Conservation (phyloP, 2,888 invertebrate species). For the Chaitophorus viminalis region DNA sequence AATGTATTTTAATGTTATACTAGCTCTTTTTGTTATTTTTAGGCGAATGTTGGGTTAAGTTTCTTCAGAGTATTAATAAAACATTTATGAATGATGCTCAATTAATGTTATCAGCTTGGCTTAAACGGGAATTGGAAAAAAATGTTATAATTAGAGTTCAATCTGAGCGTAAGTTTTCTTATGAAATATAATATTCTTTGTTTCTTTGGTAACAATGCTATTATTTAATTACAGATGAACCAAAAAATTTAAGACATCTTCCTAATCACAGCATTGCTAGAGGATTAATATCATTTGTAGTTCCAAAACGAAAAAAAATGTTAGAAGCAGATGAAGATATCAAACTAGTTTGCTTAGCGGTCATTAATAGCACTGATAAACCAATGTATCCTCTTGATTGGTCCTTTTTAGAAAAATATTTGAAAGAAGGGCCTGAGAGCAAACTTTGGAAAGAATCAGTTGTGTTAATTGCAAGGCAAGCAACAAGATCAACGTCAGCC, state of each 20-base stretch:
- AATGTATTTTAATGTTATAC: not conserved
- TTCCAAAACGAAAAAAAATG: conserved; percentile 48
- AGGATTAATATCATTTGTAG: conserved; percentile 50
- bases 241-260: conserved; percentile 50
- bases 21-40: not conserved
- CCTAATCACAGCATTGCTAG: conserved; percentile 34
- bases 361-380: conserved; percentile 42
- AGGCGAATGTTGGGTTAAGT: conserved; percentile 55
- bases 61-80: conserved; percentile 45
- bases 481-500: conserved; percentile 49
- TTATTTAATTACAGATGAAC: conserved; percentile 47
- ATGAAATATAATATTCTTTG: not conserved
- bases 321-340: conserved; percentile 25
- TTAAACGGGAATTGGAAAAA: conserved; percentile 35
- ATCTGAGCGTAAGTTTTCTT: conserved; percentile 32
- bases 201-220: not conserved
- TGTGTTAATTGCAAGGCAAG: conserved; percentile 43
- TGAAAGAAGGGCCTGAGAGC: conserved; percentile 27
- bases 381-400: conserved; percentile 54
- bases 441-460: conserved; percentile 56
- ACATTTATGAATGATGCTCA: conserved; percentile 29
- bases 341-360: conserved; percentile 25
- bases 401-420: conserved; percentile 42
- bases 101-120: conserved; percentile 41
- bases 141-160: conserved; percentile 30